phyloP scores from a whole-genome alignment of 2,113 vertebrate genomes.

The Phaethon lepturus region DNA sequence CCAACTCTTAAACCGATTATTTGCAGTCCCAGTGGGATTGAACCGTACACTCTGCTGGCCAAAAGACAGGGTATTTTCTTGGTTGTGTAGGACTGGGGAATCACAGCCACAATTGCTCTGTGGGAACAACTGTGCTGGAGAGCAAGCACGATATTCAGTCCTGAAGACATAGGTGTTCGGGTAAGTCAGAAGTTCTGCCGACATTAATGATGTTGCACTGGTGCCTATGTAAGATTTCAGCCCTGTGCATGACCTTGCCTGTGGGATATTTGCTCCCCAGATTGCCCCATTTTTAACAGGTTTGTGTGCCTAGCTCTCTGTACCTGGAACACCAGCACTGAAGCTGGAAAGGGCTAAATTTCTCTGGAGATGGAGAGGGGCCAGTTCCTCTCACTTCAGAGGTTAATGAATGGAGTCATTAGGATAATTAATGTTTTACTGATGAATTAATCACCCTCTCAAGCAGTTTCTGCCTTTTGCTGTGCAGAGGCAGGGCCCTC shows the following conservation, averaged over 20 bases:
- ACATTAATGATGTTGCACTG: background rate
- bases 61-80: background rate
- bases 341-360: background rate
- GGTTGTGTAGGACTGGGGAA: background rate
- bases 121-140: background rate
- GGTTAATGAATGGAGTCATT: conserved; percentile 71
- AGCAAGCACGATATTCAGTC: background rate
- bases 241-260: background rate
- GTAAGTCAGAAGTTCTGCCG: background rate
- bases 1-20: background rate
- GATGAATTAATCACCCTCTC: conserved; percentile 74
- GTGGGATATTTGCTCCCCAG: background rate
- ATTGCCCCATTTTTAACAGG: background rate
- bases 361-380: conserved; percentile 19
- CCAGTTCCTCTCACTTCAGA: conserved; percentile 37
- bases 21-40: background rate
- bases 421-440: conserved; percentile 73
- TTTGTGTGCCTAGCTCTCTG: background rate
- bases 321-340: background rate
- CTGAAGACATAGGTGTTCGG: background rate
- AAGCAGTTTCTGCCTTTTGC: conserved; percentile 47
- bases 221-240: background rate
- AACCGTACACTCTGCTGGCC: background rate
- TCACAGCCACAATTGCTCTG: background rate
- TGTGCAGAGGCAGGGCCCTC: conserved; percentile 33